Conservation (phyloP, 2,797 vertebrate species). For the Catostomus latipinnis region DNA sequence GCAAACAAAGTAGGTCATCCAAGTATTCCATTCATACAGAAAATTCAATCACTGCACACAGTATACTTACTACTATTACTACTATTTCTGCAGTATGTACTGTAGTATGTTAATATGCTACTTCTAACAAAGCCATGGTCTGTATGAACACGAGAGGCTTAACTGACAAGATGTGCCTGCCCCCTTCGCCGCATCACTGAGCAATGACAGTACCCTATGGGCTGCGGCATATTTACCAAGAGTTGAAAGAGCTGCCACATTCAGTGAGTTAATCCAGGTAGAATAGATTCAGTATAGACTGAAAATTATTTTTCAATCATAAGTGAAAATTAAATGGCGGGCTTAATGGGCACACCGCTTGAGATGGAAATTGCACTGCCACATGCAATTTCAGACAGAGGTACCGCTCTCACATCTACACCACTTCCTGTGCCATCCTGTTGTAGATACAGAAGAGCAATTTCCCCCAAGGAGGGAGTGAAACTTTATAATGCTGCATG, state of each 20-base stretch:
- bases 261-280: slow-evolving; percentile 36
- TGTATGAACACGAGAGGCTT: not conserved
- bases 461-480: slow-evolving; percentile 18
- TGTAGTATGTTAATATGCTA: no score
- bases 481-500: slow-evolving; percentile 9
- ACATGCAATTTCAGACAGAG: slow-evolving; percentile 57
- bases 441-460: slow-evolving; percentile 32
- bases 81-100: no score
- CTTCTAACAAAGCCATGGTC: no score
- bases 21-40: no score
- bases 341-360: slow-evolving; percentile 42
- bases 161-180: slow-evolving; percentile 13
- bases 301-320: slow-evolving; percentile 54
- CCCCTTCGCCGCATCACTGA: not conserved
- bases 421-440: slow-evolving; percentile 46
- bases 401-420: slow-evolving; percentile 23
- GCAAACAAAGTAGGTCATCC: no score
- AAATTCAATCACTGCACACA: no score
- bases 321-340: slow-evolving; percentile 62
- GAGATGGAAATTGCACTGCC: slow-evolving; percentile 61
- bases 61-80: no score
- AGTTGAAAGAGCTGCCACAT: slow-evolving; percentile 34
- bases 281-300: slow-evolving; percentile 42
- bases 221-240: slow-evolving; percentile 34
- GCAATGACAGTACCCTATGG: slow-evolving; percentile 37